Evolutionary conservation across 2,113 vertebrate genomes (phyloP).

Genomic region (Pygoscelis antarcticus): DNA sequence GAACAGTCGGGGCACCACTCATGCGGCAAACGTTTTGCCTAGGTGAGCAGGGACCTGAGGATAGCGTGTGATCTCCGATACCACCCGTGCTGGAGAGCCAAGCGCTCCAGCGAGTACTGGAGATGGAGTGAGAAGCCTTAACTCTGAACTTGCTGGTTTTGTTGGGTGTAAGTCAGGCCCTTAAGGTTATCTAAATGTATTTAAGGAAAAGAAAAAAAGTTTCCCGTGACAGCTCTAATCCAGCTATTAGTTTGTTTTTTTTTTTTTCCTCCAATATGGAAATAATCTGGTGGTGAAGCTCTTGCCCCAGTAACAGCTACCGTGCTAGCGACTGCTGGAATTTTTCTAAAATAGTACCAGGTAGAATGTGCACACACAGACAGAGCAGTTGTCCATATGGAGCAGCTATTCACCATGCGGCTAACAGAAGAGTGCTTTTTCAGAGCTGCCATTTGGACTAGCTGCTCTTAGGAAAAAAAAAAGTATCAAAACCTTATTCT

Average conservation of each 20-base stretch:
- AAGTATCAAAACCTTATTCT: background rate
- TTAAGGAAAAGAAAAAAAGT: background rate
- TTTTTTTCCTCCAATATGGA: background rate
- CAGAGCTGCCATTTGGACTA: background rate
- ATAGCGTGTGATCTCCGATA: background rate
- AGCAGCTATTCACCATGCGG: background rate
- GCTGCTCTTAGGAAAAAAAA: background rate
- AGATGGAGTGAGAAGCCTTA: conserved; percentile 37
- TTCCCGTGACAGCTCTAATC: background rate
- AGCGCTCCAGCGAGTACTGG: rapidly evolving
- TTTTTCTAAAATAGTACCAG: background rate
- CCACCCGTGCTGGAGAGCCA: background rate
- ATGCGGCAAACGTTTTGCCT: background rate
- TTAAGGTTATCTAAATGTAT: conserved; percentile 17
- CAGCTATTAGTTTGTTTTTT: background rate
- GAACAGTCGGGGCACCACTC: background rate
- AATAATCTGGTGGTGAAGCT: background rate
- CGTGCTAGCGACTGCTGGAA: background rate
- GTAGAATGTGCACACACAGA: background rate
- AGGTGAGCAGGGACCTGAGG: background rate
- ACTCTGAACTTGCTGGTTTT: background rate
- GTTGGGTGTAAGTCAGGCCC: background rate
- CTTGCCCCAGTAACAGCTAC: background rate
- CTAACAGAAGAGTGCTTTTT: background rate
- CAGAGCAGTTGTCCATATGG: background rate